A percentile compares a stretch with the other conserved stretches of the same genome.
These are phyloP conservation scores for Cassiopea xamachana DNA, from an alignment of 30 jellyfish, hydroid and myxozoan genomes.

Conservation along the genomic window DNA sequence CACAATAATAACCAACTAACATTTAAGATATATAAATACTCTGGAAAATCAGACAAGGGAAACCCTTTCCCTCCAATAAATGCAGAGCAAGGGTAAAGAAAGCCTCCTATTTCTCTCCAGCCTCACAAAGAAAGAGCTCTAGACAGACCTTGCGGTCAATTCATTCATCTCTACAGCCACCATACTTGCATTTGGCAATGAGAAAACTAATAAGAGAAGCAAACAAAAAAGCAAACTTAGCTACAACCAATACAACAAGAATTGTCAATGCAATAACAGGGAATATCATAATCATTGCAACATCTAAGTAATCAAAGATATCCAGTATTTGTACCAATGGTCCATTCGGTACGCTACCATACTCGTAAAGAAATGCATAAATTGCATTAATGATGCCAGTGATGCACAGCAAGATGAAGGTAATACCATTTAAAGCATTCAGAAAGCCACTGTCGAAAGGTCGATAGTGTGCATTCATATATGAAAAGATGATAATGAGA, in stretches of 20 bases:
- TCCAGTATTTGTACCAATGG: not conserved
- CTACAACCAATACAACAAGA: not conserved
- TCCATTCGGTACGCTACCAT: not conserved
- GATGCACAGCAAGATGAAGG: not conserved
- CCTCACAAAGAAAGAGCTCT: not conserved
- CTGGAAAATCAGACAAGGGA: not conserved
- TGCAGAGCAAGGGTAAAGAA: not conserved
- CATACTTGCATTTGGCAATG: not conserved
- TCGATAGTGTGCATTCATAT: not conserved
- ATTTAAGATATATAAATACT: not conserved
- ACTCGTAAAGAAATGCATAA: conserved; percentile 4
- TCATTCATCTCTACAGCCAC: not conserved
- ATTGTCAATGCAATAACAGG: not conserved
- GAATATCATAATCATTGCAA: not conserved
- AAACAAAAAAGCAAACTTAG: not conserved
- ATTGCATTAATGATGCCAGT: not conserved
- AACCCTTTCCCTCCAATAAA: not conserved
- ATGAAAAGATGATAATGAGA: not conserved
- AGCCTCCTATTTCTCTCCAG: not conserved
- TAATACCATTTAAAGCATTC: not conserved
- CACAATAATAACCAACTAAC: not conserved
- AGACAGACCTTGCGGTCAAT: not conserved
- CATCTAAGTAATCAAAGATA: not conserved
- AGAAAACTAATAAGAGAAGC: not conserved
- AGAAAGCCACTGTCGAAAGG: conserved; percentile 10